Evolutionary conservation across 2,888 invertebrate species (phyloP).

Genomic region (Caenorhabditis japonica): DNA sequence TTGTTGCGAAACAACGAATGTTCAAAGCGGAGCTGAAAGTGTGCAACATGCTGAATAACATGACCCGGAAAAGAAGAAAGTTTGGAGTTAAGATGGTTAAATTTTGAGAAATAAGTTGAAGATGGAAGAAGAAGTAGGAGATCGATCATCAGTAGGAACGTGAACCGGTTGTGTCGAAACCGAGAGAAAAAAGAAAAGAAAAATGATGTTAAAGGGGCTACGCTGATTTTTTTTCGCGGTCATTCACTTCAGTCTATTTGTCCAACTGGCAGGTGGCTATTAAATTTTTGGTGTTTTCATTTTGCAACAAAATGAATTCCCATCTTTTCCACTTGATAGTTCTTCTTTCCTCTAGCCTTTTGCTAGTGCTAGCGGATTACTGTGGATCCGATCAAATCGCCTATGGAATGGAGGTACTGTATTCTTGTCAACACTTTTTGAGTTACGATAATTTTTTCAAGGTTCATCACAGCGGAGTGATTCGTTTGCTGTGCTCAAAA

Average conservation of each 20-base stretch:
- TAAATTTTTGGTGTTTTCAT: slow-evolving; percentile 1
- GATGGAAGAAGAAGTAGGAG: slow-evolving; percentile 11
- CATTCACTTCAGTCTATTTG: slow-evolving; percentile 33
- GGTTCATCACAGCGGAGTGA: slow-evolving; percentile 49
- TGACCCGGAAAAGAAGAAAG: neutral
- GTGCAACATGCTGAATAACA: slow-evolving; percentile 14
- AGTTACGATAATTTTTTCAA: neutral
- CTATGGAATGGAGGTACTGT: slow-evolving; percentile 45
- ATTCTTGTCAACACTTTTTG: neutral
- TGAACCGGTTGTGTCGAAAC: slow-evolving; percentile 46
- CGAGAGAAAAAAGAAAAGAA: slow-evolving; percentile 27
- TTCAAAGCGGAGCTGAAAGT: slow-evolving; percentile 40
- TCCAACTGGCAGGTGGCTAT: slow-evolving; percentile 24
- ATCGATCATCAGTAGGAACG: slow-evolving; percentile 27
- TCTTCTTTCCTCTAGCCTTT: too few species aligned
- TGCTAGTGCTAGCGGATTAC: slow-evolving; percentile 33
- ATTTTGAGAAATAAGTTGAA: too few species aligned
- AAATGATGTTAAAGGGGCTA: slow-evolving; percentile 5
- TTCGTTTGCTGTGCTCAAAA: slow-evolving; percentile 47
- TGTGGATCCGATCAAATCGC: slow-evolving; percentile 52
- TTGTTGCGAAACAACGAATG: slow-evolving; percentile 19
- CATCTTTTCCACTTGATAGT: too few species aligned
- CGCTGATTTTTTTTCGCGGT: slow-evolving; percentile 53
- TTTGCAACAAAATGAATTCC: slow-evolving; percentile 29
- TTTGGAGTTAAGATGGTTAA: slow-evolving; percentile 24